These are phyloP conservation scores for Neomonachus schauinslandi DNA, from an alignment of 2,113 vertebrate genomes.

Conservation along the genomic window DNA sequence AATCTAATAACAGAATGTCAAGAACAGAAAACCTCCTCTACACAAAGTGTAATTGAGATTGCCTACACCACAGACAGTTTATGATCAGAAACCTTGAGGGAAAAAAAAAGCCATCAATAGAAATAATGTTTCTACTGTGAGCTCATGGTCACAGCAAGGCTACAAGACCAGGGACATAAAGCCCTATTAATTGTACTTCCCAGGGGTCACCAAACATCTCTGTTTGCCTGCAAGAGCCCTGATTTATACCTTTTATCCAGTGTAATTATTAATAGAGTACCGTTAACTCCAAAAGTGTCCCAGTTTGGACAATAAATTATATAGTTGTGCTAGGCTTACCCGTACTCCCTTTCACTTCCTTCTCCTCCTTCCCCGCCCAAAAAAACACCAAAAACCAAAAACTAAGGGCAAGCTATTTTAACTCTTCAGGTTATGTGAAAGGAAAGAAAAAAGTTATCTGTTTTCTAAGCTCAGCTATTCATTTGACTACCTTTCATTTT, in stretches of 20 bases:
- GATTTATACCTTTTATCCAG: slow-evolving; percentile 69
- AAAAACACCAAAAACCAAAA: background rate
- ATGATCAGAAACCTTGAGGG: slow-evolving; percentile 64
- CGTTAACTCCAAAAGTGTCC: slow-evolving; percentile 67
- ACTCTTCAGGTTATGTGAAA: slow-evolving; percentile 44
- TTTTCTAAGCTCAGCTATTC: slow-evolving; percentile 44
- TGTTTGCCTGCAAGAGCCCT: slow-evolving; percentile 44
- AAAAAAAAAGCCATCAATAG: slow-evolving; percentile 58
- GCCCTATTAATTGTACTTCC: slow-evolving; percentile 73
- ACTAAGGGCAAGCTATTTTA: slow-evolving; percentile 59
- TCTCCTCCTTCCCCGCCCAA: background rate
- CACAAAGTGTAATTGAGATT: slow-evolving; percentile 70
- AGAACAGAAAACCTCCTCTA: slow-evolving; percentile 56
- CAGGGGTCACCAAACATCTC: slow-evolving; percentile 72
- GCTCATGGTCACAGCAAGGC: slow-evolving; percentile 68
- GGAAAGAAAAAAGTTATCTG: background rate
- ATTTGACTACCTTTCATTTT: slow-evolving; percentile 36
- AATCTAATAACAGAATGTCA: slow-evolving; percentile 75
- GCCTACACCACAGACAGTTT: slow-evolving; percentile 59
- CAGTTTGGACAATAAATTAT: slow-evolving; percentile 76
- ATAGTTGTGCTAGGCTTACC: slow-evolving; percentile 53
- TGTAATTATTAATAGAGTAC: slow-evolving; percentile 78
- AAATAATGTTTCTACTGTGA: slow-evolving; percentile 70
- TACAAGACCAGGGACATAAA: slow-evolving; percentile 67
- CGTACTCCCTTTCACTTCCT: slow-evolving; percentile 12